Percentiles rank a stretch among this genome's conserved stretches.
Conservation (phyloP, 2,113 vertebrate species). For the Urocolius indicus region DNA sequence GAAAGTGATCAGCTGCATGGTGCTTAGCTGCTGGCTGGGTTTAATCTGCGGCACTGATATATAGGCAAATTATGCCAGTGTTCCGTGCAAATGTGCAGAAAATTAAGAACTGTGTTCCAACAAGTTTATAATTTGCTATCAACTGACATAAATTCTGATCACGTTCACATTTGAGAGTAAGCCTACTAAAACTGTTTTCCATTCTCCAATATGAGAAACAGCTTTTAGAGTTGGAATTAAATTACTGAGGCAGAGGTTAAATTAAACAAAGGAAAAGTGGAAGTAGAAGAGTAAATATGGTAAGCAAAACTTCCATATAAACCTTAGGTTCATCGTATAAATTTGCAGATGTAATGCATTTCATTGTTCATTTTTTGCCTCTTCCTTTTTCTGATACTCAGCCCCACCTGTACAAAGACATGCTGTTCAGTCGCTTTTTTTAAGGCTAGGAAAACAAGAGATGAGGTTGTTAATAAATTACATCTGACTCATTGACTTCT, state of each 20-base stretch:
- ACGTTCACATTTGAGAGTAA: background rate
- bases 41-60: background rate
- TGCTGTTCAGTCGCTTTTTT: background rate
- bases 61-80: background rate
- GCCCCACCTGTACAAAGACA: background rate
- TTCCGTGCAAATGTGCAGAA: background rate
- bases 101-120: background rate
- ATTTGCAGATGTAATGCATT: background rate
- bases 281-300: background rate
- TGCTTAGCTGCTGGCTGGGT: too few species aligned
- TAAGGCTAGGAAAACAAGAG: background rate
- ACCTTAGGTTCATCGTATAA: background rate
- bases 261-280: background rate
- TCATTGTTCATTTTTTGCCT: background rate
- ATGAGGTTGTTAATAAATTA: background rate
- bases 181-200: background rate
- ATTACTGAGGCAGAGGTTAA: background rate
- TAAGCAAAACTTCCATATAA: background rate
- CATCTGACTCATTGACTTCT: background rate
- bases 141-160: background rate
- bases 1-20: too few species aligned
- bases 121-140: background rate
- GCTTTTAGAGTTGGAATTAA: background rate
- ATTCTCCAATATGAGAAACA: background rate
- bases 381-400: background rate